phyloP scores from a whole-genome alignment of 1,140 invertebrate genomes.

The Cardiocondyla obscurior region DNA sequence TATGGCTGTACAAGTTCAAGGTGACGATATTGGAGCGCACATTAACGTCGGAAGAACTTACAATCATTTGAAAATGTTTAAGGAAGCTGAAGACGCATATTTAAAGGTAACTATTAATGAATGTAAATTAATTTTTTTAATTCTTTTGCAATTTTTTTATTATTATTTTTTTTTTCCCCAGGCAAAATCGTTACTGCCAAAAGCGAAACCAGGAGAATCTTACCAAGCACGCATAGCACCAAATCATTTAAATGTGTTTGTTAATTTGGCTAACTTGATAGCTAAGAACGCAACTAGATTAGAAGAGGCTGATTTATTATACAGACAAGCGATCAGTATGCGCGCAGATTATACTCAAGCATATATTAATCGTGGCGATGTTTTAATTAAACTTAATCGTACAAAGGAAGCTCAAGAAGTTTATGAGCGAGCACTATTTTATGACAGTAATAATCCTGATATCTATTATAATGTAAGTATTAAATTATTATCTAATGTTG shows the following conservation, averaged over 20 bases:
- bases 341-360: slow-evolving; percentile 98
- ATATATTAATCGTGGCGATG: slow-evolving; percentile 98
- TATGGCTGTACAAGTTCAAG: slow-evolving; percentile 96
- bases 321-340: slow-evolving; percentile 98
- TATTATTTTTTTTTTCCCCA: slow-evolving; percentile 72
- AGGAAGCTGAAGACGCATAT: slow-evolving; percentile 96
- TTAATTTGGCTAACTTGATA: slow-evolving; percentile 97
- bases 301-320: slow-evolving; percentile 96
- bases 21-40: slow-evolving; percentile 97
- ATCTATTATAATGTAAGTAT: slow-evolving; percentile 97
- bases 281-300: slow-evolving; percentile 95
- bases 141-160: background rate
- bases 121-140: background rate
- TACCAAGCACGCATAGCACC: slow-evolving; percentile 98
- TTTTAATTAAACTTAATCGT: slow-evolving; percentile 97
- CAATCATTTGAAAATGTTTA: slow-evolving; percentile 95
- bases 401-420: slow-evolving; percentile 97
- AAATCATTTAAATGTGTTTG: slow-evolving; percentile 97
- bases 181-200: slow-evolving; percentile 95
- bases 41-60: slow-evolving; percentile 98
- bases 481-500: background rate
- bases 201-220: slow-evolving; percentile 95
- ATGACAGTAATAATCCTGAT: slow-evolving; percentile 97
- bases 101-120: slow-evolving; percentile 86
- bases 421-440: slow-evolving; percentile 95